Evolutionary conservation across 2,113 vertebrate genomes (phyloP), one percentile per base, ranked within the genome.

Genomic region (Guaruba guarouba): DNA sequence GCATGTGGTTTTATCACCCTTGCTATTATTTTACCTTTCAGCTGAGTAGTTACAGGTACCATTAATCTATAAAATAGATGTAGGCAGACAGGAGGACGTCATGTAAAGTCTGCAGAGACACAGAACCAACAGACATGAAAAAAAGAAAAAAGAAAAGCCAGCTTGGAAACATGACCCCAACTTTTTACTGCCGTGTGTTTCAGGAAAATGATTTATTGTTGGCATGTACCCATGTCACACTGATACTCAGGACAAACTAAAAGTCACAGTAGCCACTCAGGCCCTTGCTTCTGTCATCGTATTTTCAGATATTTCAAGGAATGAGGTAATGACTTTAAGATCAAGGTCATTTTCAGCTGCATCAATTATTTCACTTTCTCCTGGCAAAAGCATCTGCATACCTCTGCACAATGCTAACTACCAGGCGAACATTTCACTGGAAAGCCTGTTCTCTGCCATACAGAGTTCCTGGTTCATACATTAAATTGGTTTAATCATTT

Each of bases 311-410:
- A 97, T 97, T 98, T 98, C 94, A 97, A 96, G 89, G 96, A 98
- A 98, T 96, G 96, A 97, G 97, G 96, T 97, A 98, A 98, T 98
- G 97, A 97, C 95, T 97, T 98, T 62, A 96, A 96, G 97, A 97
- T 97, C 97, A 98, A 98, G 97, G 97, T 93, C 94, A 96, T 96
- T 98, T 97, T 97, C 91, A 96, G 96, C 95, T 97, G 96, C 96
- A 97, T 98, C 97, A 97, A 94, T 97, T 98, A 98, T 98, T 97
- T 98, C 88, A 96, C 95, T 97, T 97, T 98, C 93, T 97, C 92
- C 96, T 98, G 97, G 97, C 97, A 97, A 95, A 96, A 94, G 95
- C 95, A 95, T 98, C 97, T 96, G 95, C 95, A 93, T 96, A 97
- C 95, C 95, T 97, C 93, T 97, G 97, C 97, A 76, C 97, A 98